phyloP scores from a whole-genome alignment of 2,113 vertebrate species.

The Leucoraja erinaceus region DNA sequence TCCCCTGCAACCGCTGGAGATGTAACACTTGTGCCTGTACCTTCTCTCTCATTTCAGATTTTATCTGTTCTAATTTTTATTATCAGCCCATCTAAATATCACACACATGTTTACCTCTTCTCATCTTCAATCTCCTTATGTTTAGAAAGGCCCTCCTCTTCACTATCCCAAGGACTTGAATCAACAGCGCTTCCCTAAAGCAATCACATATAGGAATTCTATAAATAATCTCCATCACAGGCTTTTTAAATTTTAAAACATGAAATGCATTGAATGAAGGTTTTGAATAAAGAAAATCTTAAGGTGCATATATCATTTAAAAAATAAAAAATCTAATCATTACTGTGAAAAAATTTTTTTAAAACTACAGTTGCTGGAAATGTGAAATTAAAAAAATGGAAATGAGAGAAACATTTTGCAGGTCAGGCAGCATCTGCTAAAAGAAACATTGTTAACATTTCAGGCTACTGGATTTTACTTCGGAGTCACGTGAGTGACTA shows the following conservation, averaged over 20 bases:
- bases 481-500: no score
- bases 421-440: no score
- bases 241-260: not conserved
- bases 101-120: not conserved
- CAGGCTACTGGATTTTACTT: no score
- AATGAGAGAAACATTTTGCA: no score
- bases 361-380: no score
- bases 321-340: not conserved
- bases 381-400: no score
- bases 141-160: constrained; percentile 5
- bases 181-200: constrained; percentile 14
- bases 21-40: no score
- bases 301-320: no score
- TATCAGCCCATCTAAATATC: not conserved
- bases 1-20: no score
- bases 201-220: not conserved
- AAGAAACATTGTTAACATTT: no score
- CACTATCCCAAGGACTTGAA: constrained; percentile 31
- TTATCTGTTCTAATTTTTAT: not conserved
- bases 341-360: no score
- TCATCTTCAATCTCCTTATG: not conserved
- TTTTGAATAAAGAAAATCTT: not conserved
- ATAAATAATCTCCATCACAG: constrained; percentile 13
- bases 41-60: no score
- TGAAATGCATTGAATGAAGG: not conserved